Percentiles rank a stretch among this genome's conserved stretches.
These are phyloP conservation scores for Ariolimax columbianus DNA, from an alignment of 2,888 invertebrate species.

Conservation along the genomic window DNA sequence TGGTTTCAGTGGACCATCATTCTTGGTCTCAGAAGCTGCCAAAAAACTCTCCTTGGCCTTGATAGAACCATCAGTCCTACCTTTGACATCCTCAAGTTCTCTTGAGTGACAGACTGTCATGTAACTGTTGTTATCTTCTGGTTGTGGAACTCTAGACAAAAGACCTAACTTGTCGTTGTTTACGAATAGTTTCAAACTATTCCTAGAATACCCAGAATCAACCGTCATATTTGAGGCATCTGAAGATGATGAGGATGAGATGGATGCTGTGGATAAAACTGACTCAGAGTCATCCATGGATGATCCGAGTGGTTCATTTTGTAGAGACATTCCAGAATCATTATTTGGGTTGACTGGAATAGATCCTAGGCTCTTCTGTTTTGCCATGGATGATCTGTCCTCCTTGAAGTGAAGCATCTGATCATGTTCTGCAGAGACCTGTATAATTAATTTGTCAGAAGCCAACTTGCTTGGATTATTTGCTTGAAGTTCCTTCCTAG, in stretches of 20 bases:
- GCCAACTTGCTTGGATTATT: background rate
- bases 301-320: background rate
- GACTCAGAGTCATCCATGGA: slow-evolving; percentile 43
- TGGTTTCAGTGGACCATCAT: background rate
- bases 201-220: slow-evolving; percentile 39
- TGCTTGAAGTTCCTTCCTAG: background rate
- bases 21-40: background rate
- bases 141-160: too few species aligned
- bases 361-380: background rate
- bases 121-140: background rate
- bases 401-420: slow-evolving; percentile 4
- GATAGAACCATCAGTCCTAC: background rate
- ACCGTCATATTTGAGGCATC: slow-evolving; percentile 41
- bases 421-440: background rate
- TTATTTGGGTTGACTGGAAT: slow-evolving; percentile 40
- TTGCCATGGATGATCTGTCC: slow-evolving; percentile 20
- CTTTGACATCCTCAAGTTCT: background rate
- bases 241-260: slow-evolving; percentile 32
- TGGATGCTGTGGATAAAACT: slow-evolving; percentile 29
- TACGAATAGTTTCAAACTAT: background rate
- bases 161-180: background rate
- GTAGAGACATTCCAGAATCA: slow-evolving; percentile 17
- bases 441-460: background rate
- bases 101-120: too few species aligned
- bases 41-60: background rate